A percentile compares a stretch with the other conserved stretches of the same genome.
phyloP scores from a whole-genome alignment of 2,888 invertebrate genomes.

The Cheilosia soror region DNA sequence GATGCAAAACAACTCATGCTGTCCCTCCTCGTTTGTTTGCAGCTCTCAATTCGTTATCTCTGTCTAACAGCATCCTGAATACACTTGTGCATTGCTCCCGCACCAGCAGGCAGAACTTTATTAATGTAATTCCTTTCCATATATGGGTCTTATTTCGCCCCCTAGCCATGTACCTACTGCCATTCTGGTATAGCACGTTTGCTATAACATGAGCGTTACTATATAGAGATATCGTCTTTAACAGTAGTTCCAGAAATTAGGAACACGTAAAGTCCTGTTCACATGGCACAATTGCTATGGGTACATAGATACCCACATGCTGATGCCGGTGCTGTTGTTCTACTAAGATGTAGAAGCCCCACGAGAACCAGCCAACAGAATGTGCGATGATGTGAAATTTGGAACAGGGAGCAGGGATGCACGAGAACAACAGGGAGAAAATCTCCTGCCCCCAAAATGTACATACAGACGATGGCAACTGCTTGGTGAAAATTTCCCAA shows the following conservation, averaged over 20 bases:
- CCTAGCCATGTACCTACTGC: constrained; percentile 70
- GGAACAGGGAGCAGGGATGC: constrained; percentile 33
- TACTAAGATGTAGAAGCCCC: constrained; percentile 67
- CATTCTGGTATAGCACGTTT: constrained; percentile 41
- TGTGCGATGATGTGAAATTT: constrained; percentile 60
- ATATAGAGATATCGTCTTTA: constrained; percentile 64
- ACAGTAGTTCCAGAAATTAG: constrained; percentile 73
- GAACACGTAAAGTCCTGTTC: constrained; percentile 73
- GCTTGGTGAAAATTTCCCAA: constrained; percentile 62
- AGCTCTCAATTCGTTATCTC: constrained; percentile 37
- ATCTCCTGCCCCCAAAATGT: constrained; percentile 56
- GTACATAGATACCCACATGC: constrained; percentile 60
- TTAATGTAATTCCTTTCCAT: constrained; percentile 75
- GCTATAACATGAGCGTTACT: constrained; percentile 36
- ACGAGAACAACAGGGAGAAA: constrained; percentile 29
- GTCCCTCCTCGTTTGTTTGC: constrained; percentile 29
- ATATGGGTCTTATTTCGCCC: constrained; percentile 75
- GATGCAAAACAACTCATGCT: constrained; percentile 67
- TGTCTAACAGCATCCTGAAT: constrained; percentile 52
- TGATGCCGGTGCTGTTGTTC: constrained; percentile 50
- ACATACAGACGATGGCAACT: constrained; percentile 51
- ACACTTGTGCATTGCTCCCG: constrained; percentile 69
- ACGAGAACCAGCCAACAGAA: constrained; percentile 61
- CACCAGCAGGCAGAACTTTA: constrained; percentile 72
- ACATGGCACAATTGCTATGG: constrained; percentile 64